Evolutionary conservation across 2,113 vertebrate genomes (phyloP), one percentile per base, ranked within the genome.

Genomic region (Acrocephalus arundinaceus): DNA sequence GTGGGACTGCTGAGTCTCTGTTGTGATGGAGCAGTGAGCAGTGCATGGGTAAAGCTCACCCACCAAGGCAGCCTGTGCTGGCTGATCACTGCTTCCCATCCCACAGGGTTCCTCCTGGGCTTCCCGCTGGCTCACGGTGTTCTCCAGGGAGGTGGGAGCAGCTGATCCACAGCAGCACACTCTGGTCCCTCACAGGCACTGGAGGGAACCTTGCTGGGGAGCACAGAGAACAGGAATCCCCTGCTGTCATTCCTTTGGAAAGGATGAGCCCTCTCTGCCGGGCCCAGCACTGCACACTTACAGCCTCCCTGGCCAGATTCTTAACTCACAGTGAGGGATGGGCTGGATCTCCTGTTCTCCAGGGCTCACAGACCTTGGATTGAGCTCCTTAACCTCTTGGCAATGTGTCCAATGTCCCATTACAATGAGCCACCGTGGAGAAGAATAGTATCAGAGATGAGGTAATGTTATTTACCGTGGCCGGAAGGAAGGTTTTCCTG

Each of bases 401-500:
- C 11, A 24, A 13, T 20, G 55, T 51, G 55, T 37, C 51, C 2
- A 0, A 16, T 4, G 4, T 17, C 81, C 77, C 46, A 0, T 35
- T 25, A 28, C 3, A 85, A 41, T 2, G 31, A 33, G 25, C 9
- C 25, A 5, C 15, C 2, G 0, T 10, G 45, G 41, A n/a, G n/a
- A 78, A 61, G 70, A 91, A 71, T 2, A 18, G 30, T 15, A 21
- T 25, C 78, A 81, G 58, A 41, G 76, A 51, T 90, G 93, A 93
- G 93, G 90, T 86, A 12, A 91, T 51, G 76, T 15, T 65, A 10
- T 67, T 89, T 57, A 89, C 37, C 6, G 0, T 3, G 5, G 18
- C 61, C 7, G 13, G 89, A 76, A 94, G 80, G 91, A 93, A 91
- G 62, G 74, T 91, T 94, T 96, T 95, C 89, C 92, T 96, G 87